These are phyloP conservation scores for Lycia hirtaria DNA, from an alignment of 2,888 invertebrate species.

Conservation along the genomic window DNA sequence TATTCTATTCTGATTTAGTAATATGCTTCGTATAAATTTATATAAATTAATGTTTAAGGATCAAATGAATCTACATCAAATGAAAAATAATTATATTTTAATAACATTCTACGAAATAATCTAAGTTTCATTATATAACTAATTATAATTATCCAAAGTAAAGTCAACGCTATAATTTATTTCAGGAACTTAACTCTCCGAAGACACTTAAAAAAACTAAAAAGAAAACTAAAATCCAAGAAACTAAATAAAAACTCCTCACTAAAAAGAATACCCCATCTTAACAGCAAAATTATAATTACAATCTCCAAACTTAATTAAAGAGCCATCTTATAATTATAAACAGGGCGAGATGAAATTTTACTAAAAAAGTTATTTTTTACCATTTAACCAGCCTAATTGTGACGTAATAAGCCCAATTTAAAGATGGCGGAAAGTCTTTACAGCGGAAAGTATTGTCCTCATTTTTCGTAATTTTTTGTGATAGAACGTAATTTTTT, in stretches of 20 bases:
- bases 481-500: slow-evolving; percentile 19
- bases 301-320: slow-evolving; percentile 21
- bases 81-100: too few species aligned
- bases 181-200: too few species aligned
- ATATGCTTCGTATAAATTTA: not conserved
- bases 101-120: too few species aligned
- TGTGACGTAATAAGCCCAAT: slow-evolving; percentile 40
- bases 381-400: slow-evolving; percentile 35
- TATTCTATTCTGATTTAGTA: not conserved
- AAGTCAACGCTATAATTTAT: too few species aligned
- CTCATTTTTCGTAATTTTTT: slow-evolving; percentile 28
- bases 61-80: too few species aligned
- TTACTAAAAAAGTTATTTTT: slow-evolving; percentile 31
- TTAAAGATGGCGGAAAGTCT: slow-evolving; percentile 33
- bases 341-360: slow-evolving; percentile 17
- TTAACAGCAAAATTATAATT: slow-evolving; percentile 8
- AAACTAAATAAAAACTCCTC: not conserved
- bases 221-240: not conserved
- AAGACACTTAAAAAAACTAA: not conserved
- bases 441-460: slow-evolving; percentile 33
- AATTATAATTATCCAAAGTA: too few species aligned
- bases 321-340: slow-evolving; percentile 25
- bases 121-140: too few species aligned
- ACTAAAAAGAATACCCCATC: slow-evolving; percentile 1
- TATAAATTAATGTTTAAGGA: too few species aligned